Evolutionary conservation across 2,113 vertebrate species (phyloP).

Genomic region (Amphiprion ocellaris): DNA sequence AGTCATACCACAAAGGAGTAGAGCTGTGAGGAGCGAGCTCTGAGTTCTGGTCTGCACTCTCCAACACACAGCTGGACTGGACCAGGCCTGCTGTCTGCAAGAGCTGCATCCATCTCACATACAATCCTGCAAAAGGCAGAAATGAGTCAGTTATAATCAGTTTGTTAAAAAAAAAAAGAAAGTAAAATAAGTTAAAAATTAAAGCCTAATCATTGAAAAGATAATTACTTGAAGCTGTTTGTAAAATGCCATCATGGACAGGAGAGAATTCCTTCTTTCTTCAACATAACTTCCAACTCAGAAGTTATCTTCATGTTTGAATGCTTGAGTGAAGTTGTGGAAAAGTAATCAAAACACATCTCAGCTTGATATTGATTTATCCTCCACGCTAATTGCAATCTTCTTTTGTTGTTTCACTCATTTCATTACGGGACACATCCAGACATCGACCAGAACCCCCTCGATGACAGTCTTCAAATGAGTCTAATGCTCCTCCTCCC

Average conservation of each 20-base stretch:
- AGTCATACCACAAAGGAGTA: slow-evolving; percentile 94
- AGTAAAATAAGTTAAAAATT: background rate
- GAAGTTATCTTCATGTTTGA: slow-evolving; percentile 21
- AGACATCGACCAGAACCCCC: slow-evolving; percentile 56
- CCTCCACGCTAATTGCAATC: slow-evolving; percentile 53
- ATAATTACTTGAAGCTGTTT: too few relatives aligned
- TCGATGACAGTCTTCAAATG: slow-evolving; percentile 33
- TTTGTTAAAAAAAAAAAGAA: background rate
- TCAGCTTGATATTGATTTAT: slow-evolving; percentile 61
- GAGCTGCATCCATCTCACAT: slow-evolving; percentile 93
- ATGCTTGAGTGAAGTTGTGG: slow-evolving; percentile 30
- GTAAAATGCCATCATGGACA: too few relatives aligned
- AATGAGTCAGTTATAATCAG: background rate
- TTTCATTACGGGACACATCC: slow-evolving; percentile 66
- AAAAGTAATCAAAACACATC: slow-evolving; percentile 64
- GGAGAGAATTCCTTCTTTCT: background rate
- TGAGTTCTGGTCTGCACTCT: slow-evolving; percentile 95
- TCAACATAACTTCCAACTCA: background rate
- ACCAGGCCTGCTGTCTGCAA: slow-evolving; percentile 86
- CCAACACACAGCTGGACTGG: slow-evolving; percentile 94
- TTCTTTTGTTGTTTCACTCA: slow-evolving; percentile 56
- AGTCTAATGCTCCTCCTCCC: slow-evolving; percentile 20
- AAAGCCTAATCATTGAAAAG: background rate
- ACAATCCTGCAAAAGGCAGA: slow-evolving; percentile 89
- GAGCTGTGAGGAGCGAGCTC: slow-evolving; percentile 90